A percentile compares a stretch with the other conserved stretches of the same genome.
Conservation (phyloP, 2,888 invertebrate species). For the Oxycera nigricornis region DNA sequence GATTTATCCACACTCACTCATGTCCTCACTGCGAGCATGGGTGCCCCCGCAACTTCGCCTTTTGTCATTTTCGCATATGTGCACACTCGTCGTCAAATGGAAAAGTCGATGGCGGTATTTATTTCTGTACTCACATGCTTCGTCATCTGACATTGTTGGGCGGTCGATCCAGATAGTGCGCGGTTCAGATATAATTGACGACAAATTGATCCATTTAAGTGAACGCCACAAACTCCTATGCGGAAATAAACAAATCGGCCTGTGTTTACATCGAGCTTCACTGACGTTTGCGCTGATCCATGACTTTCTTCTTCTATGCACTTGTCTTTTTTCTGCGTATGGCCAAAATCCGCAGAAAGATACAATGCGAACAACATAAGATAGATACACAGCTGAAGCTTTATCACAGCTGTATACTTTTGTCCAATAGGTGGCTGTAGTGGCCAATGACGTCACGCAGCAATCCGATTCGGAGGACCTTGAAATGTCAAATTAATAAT, state of each 20-base stretch:
- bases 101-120: not conserved
- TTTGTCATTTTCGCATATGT: not conserved
- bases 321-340: not conserved
- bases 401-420: not conserved
- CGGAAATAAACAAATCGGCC: slow-evolving; percentile 2
- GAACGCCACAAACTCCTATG: not conserved
- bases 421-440: not conserved
- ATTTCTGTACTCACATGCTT: slow-evolving; percentile 11
- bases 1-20: slow-evolving; percentile 4
- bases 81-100: not conserved
- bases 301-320: not conserved
- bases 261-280: slow-evolving; percentile 17
- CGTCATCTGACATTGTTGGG: slow-evolving; percentile 17
- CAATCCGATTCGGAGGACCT: not conserved
- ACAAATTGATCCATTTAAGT: not conserved
- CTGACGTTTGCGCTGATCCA: not conserved
- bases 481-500: not conserved
- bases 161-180: not conserved
- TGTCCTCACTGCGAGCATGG: not conserved
- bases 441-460: not conserved
- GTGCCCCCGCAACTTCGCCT: not conserved
- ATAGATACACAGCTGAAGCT: not conserved
- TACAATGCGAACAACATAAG: not conserved
- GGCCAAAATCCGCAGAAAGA: not conserved
- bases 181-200: not conserved